Conservation (phyloP, 2,888 invertebrate species). For the Scaptomyza flava region DNA sequence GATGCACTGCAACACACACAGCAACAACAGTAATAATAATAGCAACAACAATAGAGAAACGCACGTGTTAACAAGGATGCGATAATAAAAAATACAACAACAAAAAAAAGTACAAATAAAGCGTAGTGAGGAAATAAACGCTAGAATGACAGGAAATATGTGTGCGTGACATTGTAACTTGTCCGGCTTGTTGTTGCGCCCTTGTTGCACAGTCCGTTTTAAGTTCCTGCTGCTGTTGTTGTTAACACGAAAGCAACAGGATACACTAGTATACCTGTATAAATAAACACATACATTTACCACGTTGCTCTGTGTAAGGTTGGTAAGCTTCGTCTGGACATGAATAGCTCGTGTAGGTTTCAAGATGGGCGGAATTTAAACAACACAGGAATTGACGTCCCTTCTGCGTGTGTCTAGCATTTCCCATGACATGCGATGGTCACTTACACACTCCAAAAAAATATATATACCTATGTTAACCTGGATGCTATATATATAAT, state of each 20-base stretch:
- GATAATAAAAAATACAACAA: conserved; percentile 44
- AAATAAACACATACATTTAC: conserved; percentile 12
- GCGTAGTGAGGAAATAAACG: conserved; percentile 72
- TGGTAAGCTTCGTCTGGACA: conserved; percentile 34
- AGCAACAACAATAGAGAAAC: conserved; percentile 52
- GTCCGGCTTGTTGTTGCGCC: conserved; percentile 23
- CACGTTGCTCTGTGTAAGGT: conserved; percentile 22
- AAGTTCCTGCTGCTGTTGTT: conserved; percentile 9
- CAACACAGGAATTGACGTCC: conserved; percentile 22
- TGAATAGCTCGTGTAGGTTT: conserved; percentile 22
- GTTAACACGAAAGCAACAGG: conserved; percentile 54
- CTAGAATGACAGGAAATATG: conserved; percentile 75
- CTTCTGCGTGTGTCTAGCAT: conserved; percentile 37
- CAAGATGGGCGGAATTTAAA: conserved; percentile 36
- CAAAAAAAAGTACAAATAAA: conserved; percentile 17
- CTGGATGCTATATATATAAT: neutral
- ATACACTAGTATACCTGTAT: conserved; percentile 39
- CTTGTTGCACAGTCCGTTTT: conserved; percentile 9
- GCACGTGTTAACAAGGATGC: conserved; percentile 78
- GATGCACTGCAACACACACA: conserved; percentile 32
- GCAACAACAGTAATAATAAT: conserved; percentile 27
- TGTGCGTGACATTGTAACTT: conserved; percentile 77
- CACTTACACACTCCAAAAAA: conserved; percentile 17
- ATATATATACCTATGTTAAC: neutral
- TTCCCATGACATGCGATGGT: conserved; percentile 40